phyloP scores from a whole-genome alignment of 2,113 vertebrate genomes.

The Aphelocoma coerulescens region DNA sequence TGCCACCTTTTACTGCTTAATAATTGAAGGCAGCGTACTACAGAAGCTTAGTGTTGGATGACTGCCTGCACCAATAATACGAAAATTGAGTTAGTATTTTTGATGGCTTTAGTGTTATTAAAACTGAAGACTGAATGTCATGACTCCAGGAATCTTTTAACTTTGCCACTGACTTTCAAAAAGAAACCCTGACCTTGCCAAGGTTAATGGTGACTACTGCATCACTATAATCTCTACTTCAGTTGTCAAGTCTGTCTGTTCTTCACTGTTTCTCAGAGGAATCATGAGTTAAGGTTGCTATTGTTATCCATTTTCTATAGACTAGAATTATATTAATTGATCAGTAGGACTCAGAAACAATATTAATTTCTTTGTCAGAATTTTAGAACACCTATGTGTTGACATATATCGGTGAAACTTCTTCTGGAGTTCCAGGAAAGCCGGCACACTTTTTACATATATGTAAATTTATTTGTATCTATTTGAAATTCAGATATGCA shows the following conservation, averaged over 20 bases:
- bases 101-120: conserved; percentile 34
- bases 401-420: neutral
- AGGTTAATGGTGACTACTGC: neutral
- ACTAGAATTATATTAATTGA: neutral
- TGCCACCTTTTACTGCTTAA: conserved; percentile 60
- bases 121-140: neutral
- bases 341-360: neutral
- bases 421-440: neutral
- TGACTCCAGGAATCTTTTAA: conserved; percentile 24
- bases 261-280: neutral
- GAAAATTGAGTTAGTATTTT: conserved; percentile 39
- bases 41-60: conserved; percentile 35
- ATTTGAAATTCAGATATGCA: neutral
- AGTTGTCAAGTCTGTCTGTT: neutral
- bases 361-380: neutral
- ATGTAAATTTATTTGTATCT: neutral
- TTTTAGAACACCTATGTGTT: neutral
- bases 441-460: neutral
- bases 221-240: neutral
- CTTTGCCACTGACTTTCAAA: neutral
- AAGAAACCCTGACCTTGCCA: neutral
- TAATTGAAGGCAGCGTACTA: conserved; percentile 60
- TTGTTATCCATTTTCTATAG: neutral
- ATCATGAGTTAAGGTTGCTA: neutral
- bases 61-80: conserved; percentile 38